phyloP scores from a whole-genome alignment of 2,888 invertebrate species.

The Diloba caeruleocephala region DNA sequence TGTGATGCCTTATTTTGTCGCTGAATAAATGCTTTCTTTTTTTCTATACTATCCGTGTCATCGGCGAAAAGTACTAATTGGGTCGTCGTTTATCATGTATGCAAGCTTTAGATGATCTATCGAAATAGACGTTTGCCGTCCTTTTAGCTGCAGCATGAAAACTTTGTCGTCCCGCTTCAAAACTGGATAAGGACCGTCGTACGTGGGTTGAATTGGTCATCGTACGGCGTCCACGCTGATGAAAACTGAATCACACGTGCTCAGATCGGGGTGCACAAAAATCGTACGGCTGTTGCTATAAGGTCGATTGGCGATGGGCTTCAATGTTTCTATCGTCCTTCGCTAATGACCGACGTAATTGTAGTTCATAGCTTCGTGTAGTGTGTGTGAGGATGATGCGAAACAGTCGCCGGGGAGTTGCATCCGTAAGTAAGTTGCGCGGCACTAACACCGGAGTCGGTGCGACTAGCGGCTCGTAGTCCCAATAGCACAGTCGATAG shows the following conservation, averaged over 20 bases:
- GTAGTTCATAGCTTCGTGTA: neutral
- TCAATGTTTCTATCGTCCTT: neutral
- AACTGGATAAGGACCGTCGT: constrained; percentile 21
- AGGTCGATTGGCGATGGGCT: neutral
- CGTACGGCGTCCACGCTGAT: constrained; percentile 21
- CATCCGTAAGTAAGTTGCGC: constrained; percentile 24
- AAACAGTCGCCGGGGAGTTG: constrained; percentile 26
- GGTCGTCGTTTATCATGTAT: neutral
- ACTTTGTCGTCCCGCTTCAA: constrained; percentile 15
- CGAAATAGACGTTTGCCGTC: constrained; percentile 8
- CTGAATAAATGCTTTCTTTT: neutral
- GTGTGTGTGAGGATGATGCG: neutral
- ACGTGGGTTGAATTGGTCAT: constrained; percentile 17
- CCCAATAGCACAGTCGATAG: constrained; percentile 24
- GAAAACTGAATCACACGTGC: constrained; percentile 26
- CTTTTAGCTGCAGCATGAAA: constrained; percentile 15
- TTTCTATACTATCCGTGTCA: too few species aligned
- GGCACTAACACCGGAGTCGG: constrained; percentile 16
- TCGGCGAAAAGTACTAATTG: too few species aligned
- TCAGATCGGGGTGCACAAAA: constrained; percentile 21
- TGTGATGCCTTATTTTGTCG: neutral
- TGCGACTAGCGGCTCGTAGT: constrained; percentile 15
- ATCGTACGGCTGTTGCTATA: neutral
- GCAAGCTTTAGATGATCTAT: constrained; percentile 27
- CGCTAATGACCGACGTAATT: constrained; percentile 1